Conservation (phyloP, 2,797 vertebrate genomes). For the Amniataba percoides region DNA sequence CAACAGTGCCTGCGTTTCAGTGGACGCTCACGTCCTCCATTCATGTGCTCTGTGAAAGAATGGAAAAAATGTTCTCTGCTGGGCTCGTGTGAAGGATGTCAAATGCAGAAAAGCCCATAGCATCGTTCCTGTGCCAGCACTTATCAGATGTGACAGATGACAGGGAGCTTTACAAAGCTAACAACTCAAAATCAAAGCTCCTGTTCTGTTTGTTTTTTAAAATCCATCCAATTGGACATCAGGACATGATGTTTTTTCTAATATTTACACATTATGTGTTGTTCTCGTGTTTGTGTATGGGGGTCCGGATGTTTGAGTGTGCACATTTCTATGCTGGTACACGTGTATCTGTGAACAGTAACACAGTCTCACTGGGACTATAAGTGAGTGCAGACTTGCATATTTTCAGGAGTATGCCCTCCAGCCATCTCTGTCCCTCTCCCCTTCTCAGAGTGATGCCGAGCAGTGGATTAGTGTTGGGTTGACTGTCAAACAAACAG, state of each 20-base stretch:
- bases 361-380: constrained; percentile 42
- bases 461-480: constrained; percentile 76
- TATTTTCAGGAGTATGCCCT: constrained; percentile 58
- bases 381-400: constrained; percentile 55
- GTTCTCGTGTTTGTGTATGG: constrained; percentile 20
- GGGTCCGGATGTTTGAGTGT: not conserved
- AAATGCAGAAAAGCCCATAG: constrained; percentile 35
- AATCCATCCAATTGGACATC: constrained; percentile 29
- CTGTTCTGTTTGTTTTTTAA: constrained; percentile 42
- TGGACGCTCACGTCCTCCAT: constrained; percentile 4
- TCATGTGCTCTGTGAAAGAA: constrained; percentile 30
- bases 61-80: constrained; percentile 17
- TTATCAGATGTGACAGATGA: constrained; percentile 62
- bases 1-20: constrained; percentile 22
- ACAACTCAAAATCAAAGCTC: constrained; percentile 52
- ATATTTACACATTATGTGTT: not conserved
- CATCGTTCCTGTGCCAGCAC: constrained; percentile 29
- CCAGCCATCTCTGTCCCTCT: constrained; percentile 43
- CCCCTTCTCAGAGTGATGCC: constrained; percentile 48
- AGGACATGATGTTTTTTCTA: constrained; percentile 3
- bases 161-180: constrained; percentile 49
- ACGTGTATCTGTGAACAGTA: constrained; percentile 30
- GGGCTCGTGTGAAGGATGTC: constrained; percentile 40
- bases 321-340: constrained; percentile 7
- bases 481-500: constrained; percentile 76